Base-by-base conservation (phyloP, 2,888 invertebrate genomes). In the Nineta flava region DNA sequence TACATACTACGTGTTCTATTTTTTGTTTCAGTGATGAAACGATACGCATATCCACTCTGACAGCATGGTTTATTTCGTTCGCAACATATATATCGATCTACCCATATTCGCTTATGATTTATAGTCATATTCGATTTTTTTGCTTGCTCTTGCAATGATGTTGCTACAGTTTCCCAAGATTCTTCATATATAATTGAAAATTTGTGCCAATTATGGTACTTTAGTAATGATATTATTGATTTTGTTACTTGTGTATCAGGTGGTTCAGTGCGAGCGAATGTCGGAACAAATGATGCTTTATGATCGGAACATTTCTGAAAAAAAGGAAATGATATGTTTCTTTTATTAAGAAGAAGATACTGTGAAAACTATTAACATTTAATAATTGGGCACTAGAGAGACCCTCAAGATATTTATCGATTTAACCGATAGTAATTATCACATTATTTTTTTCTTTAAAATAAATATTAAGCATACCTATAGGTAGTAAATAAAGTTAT, bases 191-290 rank as follows among this genome's bases (percentile, higher is more conserved):
- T 73, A 53, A 96, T 86, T 17, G 91, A 84, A 69, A 95, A 95
- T 65, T 91, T 91, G 58, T 81, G 80, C 97, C 97, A 97, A 59
- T 85, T 79, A 71, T 90, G 94, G 70, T 94, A 87, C 51, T 81
- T 76, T 59, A 99, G 72, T 52, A 97, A 73, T 1, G 95, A 83
- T 65, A 97, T 81, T 58, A 96, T 84, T 45, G 95, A 95, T 71
- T 94, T 93, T 52, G 90, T 91, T 54, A 95, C 85, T 79, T 93
- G 94, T 41, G 86, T 90, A 61, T 94, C 88, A 40, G 93, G 92
- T 21, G 95, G 94, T 67, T 91, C 92, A 34, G 94, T 87, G 62
- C 95, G 76, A 40, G 92, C 92, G 68, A 95, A 95, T 53, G 93
- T 94, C 53, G 87, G 83, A 63, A 90, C 82, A 54, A 75, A 74